Evolutionary conservation across 2,888 invertebrate genomes (phyloP), one percentile per base, ranked within the genome.

Genomic region (Adelphocoris suturalis): DNA sequence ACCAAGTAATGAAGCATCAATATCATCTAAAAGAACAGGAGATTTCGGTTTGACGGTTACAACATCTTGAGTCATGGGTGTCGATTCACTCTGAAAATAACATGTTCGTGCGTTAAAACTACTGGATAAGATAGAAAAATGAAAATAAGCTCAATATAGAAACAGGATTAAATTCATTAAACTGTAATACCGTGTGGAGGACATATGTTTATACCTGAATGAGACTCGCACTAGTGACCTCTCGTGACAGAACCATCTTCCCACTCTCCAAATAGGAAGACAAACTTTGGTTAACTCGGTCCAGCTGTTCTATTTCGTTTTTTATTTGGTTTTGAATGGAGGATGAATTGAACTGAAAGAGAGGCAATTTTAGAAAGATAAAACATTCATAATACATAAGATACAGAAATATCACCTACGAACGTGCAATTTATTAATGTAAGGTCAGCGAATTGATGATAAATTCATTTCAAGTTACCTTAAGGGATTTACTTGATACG

Each of bases 251-350:
- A 46, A 82, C 37, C 61, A 61, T 55, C 78, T 88, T 88, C n/a
- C 80, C 57, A 28, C 28, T 16, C 23, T 88, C 88, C 76, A 88
- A 55, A n/a, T 68, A 81, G 13, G 89, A 82, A 3, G 80, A 46
- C 11, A 89, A 28, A 82, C 82, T 89, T 46, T 89, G 61, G 23
- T 82, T 84, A 27, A 89, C 89, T 13, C 82, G 81, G 27, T 89
- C 89, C 23, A 89, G 27, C 13, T 89, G 55, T 27, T 82, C 68
- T 37, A 89, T 89, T 89, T 84, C 89, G 52, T 52, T 89, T 61
- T 68, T 28, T 0, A 89, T 89, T 28, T 82, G 12, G 46, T 89
- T 89, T 61, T 89, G 61, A 47, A 89, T 48, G 28, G 81, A 61
- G 0, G 89, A 61, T 14, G 89, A 68, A 47, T 89, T 89, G 47